phyloP scores from a whole-genome alignment of 2,113 vertebrate genomes.

The Pteruthius melanotis region DNA sequence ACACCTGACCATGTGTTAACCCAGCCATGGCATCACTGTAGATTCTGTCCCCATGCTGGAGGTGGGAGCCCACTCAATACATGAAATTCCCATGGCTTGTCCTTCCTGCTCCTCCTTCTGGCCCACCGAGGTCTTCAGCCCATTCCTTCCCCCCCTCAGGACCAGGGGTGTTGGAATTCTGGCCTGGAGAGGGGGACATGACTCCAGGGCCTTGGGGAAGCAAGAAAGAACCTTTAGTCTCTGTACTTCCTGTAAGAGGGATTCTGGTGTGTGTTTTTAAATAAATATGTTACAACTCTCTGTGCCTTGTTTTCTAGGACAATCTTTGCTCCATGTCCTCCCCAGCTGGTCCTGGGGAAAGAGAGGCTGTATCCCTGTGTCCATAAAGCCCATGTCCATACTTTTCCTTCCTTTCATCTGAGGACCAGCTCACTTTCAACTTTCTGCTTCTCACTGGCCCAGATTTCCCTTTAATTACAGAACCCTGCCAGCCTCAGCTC shows the following conservation, averaged over 20 bases:
- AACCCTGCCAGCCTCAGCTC: neutral
- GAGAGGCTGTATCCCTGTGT: neutral
- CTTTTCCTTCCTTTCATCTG: neutral
- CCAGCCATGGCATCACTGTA: neutral
- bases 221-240: neutral
- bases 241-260: neutral
- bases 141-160: neutral
- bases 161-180: neutral
- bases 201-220: neutral
- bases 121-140: neutral
- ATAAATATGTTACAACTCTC: neutral
- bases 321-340: neutral
- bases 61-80: rapidly evolving
- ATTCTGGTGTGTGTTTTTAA: neutral
- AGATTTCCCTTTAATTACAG: neutral
- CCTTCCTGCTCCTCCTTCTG: neutral
- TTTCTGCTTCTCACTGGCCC: neutral
- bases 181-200: neutral
- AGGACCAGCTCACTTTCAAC: neutral
- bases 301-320: neutral
- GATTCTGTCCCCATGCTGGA: neutral
- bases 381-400: rapidly evolving
- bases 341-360: neutral
- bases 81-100: neutral
- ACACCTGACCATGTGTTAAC: neutral